Evolutionary conservation across 2,888 invertebrate species (phyloP).

Genomic region (Amblyjoppa proteus): DNA sequence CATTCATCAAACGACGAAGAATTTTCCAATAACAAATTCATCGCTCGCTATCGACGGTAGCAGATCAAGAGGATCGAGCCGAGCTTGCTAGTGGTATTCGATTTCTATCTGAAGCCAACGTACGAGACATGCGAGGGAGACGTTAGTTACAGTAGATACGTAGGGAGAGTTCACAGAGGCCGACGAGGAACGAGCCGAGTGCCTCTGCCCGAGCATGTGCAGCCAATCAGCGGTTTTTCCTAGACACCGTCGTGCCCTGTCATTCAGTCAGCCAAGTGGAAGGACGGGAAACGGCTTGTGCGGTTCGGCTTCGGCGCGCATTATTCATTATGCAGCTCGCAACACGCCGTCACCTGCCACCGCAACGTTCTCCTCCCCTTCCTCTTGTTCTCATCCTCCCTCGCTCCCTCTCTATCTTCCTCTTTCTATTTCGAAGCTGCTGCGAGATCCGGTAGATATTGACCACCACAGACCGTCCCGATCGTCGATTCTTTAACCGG

Average conservation of each 20-base stretch:
- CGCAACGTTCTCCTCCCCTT: conserved; percentile 60
- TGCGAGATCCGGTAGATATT: conserved; percentile 49
- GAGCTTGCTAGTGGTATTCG: conserved; percentile 2
- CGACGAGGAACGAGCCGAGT: conserved; percentile 36
- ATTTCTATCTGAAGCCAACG: conserved; percentile 23
- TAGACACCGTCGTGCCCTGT: conserved; percentile 77
- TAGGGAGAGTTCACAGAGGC: conserved; percentile 18
- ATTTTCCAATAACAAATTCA: conserved; percentile 6
- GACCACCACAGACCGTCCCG: conserved; percentile 44
- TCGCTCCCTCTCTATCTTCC: conserved; percentile 23
- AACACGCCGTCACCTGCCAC: conserved; percentile 83
- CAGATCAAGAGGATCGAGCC: not conserved
- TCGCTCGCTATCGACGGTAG: not conserved
- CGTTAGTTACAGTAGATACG: conserved; percentile 7
- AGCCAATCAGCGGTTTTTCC: conserved; percentile 83
- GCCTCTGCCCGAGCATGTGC: conserved; percentile 66
- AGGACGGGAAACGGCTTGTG: conserved; percentile 82
- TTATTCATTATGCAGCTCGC: conserved; percentile 84
- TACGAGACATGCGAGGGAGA: conserved; percentile 29
- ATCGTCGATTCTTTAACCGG: not conserved
- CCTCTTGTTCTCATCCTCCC: conserved; percentile 42
- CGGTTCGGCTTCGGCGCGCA: conserved; percentile 80
- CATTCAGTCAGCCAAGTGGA: conserved; percentile 83
- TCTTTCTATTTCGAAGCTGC: not conserved
- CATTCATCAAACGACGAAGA: not conserved